A percentile compares a stretch with the other conserved stretches of the same genome.
Evolutionary conservation across 2,113 vertebrate species (phyloP).

Genomic region (Callionymus lyra): DNA sequence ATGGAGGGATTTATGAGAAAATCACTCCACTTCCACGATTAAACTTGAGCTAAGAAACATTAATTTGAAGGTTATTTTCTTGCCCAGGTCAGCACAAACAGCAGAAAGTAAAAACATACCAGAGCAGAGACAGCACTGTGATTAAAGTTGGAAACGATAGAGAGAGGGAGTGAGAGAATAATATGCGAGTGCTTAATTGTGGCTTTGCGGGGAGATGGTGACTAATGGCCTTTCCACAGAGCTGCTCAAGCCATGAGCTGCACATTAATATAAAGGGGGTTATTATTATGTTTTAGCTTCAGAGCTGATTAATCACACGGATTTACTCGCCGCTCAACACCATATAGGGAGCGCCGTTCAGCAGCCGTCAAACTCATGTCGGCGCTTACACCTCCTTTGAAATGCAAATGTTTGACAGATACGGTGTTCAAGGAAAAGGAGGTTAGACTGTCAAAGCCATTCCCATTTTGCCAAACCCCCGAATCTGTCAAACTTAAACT

Average conservation of each 20-base stretch:
- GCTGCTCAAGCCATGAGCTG: constrained; percentile 60
- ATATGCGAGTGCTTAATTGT: constrained; percentile 64
- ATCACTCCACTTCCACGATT: too few species aligned
- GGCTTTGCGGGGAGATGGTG: constrained; percentile 59
- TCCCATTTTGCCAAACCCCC: constrained; percentile 23
- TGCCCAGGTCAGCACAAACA: constrained; percentile 38
- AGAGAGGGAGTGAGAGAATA: constrained; percentile 33
- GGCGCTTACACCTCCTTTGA: constrained; percentile 35
- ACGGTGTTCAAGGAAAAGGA: constrained; percentile 18
- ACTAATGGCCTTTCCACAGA: constrained; percentile 62
- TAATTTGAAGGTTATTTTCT: constrained; percentile 19
- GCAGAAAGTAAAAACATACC: constrained; percentile 37
- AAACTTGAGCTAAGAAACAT: too few species aligned
- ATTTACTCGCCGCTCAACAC: constrained; percentile 53
- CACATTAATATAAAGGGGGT: constrained; percentile 68
- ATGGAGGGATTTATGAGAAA: too few species aligned
- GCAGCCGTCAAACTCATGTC: constrained; percentile 41
- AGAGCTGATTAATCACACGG: constrained; percentile 62
- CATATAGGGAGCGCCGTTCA: constrained; percentile 41
- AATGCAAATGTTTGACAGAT: constrained; percentile 50
- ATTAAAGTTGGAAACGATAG: constrained; percentile 48
- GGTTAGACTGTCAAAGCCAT: constrained; percentile 25
- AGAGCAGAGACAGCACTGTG: constrained; percentile 48
- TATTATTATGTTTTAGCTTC: constrained; percentile 70
- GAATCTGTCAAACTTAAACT: constrained; percentile 24